Evolutionary conservation across 2,113 vertebrate species (phyloP), one percentile per base, ranked within the genome.

Genomic region (Bubalus kerabau): DNA sequence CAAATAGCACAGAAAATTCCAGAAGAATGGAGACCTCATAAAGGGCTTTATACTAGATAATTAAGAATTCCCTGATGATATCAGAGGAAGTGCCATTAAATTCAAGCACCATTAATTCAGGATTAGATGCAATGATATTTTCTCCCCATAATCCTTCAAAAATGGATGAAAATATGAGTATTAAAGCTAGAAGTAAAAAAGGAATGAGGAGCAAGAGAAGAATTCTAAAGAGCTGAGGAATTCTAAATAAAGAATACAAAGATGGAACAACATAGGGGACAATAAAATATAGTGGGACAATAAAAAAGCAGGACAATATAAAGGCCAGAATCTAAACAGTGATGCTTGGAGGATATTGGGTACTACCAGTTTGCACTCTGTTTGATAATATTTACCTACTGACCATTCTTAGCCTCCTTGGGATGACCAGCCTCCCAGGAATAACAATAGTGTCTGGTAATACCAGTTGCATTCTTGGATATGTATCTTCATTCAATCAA

Each of bases 401-500:
- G 54, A 52, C 14, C 88, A 86, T 40, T 60, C 43, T 46, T 43
- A 59, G 83, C 26, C 24, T 40, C 36, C 16, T 12, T 26, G 12
- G 19, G 50, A 67, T 48, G 30, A 54, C 56, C 19, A 24, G 91
- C 24, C 64, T 86, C 82, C 71, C 26, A 23, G 62, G 90, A 87
- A 90, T 95, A 95, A 86, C 46, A 94, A 84, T 40, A 50, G 43
- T 24, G 54, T 23, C 56, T 97, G 92, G 71, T 89, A 95, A 95
- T 56, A 86, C 87, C 40, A 94, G 93, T 52, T 93, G 81, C 80
- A 28, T 97, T 90, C 93, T 87, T 93, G 13, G 83, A 59, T 93
- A 95, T 92, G 96, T 97, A 95, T 98, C 95, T 96, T 93, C 32
- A 87, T 92, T 93, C 80, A 93, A 78, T 91, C 88, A 97, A 87